phyloP scores from a whole-genome alignment of 2,888 invertebrate species.

The Synanthedon vespiformis region DNA sequence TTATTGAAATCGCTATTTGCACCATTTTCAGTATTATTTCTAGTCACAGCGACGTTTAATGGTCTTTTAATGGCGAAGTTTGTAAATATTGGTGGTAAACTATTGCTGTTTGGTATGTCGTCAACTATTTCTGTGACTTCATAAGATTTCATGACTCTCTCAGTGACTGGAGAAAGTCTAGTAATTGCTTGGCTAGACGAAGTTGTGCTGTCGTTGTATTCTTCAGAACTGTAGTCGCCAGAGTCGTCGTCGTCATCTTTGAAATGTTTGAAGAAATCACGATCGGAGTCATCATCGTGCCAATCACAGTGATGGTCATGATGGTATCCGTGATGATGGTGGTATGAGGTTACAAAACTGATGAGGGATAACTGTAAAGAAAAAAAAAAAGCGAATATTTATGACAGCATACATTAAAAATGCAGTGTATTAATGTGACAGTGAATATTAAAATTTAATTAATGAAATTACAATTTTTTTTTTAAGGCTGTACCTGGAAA shows the following conservation, averaged over 20 bases:
- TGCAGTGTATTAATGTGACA: no score
- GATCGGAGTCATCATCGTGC: neutral
- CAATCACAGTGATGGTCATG: neutral
- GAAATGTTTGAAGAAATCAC: neutral
- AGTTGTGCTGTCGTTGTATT: neutral
- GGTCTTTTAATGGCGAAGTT: slow-evolving; percentile 23
- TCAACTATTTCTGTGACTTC: slow-evolving; percentile 41
- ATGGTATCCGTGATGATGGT: neutral
- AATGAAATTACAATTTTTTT: no score
- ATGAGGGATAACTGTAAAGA: neutral
- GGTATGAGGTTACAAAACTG: neutral
- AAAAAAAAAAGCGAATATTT: no score
- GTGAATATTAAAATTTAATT: no score
- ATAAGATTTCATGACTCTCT: slow-evolving; percentile 15
- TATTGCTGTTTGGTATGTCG: slow-evolving; percentile 35
- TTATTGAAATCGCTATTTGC: neutral
- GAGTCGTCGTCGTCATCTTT: neutral
- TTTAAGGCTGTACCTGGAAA: no score
- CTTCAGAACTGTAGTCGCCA: neutral
- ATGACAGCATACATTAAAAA: no score
- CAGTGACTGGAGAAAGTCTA: neutral
- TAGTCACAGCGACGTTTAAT: slow-evolving; percentile 19
- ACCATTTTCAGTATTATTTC: slow-evolving; percentile 1
- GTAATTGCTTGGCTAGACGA: neutral
- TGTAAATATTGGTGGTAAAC: slow-evolving; percentile 21